Conservation (phyloP, 2,888 invertebrate species). For the Thymelicus acteon region DNA sequence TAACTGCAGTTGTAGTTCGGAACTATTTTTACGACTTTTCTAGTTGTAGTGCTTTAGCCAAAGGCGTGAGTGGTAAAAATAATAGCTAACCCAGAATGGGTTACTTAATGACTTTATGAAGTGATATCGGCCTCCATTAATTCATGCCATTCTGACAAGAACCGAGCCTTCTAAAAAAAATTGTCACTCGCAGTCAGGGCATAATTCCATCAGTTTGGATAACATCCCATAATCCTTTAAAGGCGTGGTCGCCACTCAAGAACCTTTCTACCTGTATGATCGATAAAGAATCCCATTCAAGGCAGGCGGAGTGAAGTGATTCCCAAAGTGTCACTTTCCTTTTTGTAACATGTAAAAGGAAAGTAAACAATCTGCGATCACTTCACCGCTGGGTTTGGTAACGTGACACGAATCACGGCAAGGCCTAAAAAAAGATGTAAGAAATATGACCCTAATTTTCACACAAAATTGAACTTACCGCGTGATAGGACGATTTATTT, state of each 20-base stretch:
- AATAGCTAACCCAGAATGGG: background rate
- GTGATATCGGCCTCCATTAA: too few species aligned
- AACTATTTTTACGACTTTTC: constrained; percentile 1
- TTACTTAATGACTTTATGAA: too few species aligned
- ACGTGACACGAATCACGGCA: constrained; percentile 69
- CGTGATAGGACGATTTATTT: constrained; percentile 70
- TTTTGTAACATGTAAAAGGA: constrained; percentile 43
- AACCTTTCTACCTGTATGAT: background rate
- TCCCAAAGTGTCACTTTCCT: constrained; percentile 34
- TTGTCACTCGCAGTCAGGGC: too few species aligned
- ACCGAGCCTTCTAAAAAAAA: too few species aligned
- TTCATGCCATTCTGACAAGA: too few species aligned
- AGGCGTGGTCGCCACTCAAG: background rate
- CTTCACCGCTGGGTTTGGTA: constrained; percentile 57
- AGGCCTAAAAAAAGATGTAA: constrained; percentile 52
- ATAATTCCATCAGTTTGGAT: too few species aligned
- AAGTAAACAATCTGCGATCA: constrained; percentile 58
- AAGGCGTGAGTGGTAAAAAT: background rate
- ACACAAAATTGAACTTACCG: constrained; percentile 72
- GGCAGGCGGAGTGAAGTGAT: background rate
- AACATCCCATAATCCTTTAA: background rate
- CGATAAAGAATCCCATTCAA: background rate
- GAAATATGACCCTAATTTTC: constrained; percentile 67
- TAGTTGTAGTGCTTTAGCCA: background rate
- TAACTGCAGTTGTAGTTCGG: constrained; percentile 6